A percentile compares a stretch with the other conserved stretches of the same genome.
Evolutionary conservation across 2,888 invertebrate species (phyloP).

Genomic region (Rhabditoides inermis): DNA sequence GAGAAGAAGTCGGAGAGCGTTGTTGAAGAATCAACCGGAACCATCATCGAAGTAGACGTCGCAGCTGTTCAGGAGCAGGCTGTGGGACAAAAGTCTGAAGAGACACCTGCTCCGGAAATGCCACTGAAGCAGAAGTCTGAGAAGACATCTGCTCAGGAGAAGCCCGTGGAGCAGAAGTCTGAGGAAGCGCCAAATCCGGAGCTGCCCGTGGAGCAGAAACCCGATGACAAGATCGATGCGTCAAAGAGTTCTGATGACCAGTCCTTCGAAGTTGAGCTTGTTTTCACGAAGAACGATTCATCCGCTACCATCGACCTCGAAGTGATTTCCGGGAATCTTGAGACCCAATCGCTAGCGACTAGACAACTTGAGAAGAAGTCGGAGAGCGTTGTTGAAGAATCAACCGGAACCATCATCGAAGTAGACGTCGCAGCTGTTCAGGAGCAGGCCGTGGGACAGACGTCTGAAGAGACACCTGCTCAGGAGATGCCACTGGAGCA

Average conservation of each 20-base stretch:
- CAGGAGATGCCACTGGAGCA: conserved; percentile 3
- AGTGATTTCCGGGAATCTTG: conserved; percentile 7
- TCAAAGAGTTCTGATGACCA: too few species aligned
- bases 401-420: neutral
- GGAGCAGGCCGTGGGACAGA: conserved; percentile 6
- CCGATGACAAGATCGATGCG: neutral
- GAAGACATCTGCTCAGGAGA: too few species aligned
- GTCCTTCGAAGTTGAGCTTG: conserved; percentile 4
- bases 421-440: too few species aligned
- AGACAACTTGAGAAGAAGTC: too few species aligned
- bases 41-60: neutral
- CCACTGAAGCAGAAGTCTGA: neutral
- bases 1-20: too few species aligned
- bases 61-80: conserved; percentile 8
- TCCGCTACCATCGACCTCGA: conserved; percentile 10
- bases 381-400: too few species aligned
- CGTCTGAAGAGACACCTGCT: too few species aligned
- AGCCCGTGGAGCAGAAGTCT: too few species aligned
- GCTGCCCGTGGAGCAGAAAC: neutral
- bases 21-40: neutral
- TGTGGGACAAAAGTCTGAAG: too few species aligned
- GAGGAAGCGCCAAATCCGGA: neutral
- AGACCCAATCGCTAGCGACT: too few species aligned
- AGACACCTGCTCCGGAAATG: conserved; percentile 7
- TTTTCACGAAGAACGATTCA: conserved; percentile 5